phyloP scores from a whole-genome alignment of 2,888 invertebrate species.

The Heliconius aoede region DNA sequence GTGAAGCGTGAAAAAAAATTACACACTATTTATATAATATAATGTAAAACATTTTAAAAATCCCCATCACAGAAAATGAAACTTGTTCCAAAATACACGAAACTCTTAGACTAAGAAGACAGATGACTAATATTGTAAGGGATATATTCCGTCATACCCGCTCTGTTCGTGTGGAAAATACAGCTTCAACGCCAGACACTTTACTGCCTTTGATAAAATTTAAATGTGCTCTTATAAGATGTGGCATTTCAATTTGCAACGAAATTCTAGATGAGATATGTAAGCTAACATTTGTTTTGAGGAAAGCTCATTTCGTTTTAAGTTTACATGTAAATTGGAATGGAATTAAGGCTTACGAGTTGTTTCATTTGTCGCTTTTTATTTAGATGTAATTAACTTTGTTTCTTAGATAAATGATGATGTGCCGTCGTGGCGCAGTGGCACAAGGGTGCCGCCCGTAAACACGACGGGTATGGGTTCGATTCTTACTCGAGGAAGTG shows the following conservation, averaged over 20 bases:
- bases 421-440: too few relatives aligned
- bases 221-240: conserved; percentile 47
- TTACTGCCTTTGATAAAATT: conserved; percentile 49
- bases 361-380: not conserved
- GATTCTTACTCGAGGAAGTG: too few relatives aligned
- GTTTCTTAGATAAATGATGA: not conserved
- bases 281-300: conserved; percentile 36
- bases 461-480: too few relatives aligned
- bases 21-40: not conserved
- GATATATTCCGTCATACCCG: conserved; percentile 43
- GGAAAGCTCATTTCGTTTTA: conserved; percentile 8
- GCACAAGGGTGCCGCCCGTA: too few relatives aligned
- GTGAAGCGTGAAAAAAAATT: not conserved
- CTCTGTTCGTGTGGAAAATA: conserved; percentile 48
- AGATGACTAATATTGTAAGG: conserved; percentile 39
- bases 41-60: not conserved
- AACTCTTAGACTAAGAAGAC: conserved; percentile 27
- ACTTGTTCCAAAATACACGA: conserved; percentile 13
- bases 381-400: not conserved
- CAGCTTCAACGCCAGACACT: conserved; percentile 45
- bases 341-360: conserved; percentile 2
- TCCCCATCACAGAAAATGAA: not conserved
- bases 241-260: conserved; percentile 47
- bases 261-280: conserved; percentile 37
- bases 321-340: conserved; percentile 26